Percentiles rank a stretch among this genome's conserved stretches.
phyloP scores from a whole-genome alignment of 2,888 invertebrate genomes.

The Tenodera sinensis region DNA sequence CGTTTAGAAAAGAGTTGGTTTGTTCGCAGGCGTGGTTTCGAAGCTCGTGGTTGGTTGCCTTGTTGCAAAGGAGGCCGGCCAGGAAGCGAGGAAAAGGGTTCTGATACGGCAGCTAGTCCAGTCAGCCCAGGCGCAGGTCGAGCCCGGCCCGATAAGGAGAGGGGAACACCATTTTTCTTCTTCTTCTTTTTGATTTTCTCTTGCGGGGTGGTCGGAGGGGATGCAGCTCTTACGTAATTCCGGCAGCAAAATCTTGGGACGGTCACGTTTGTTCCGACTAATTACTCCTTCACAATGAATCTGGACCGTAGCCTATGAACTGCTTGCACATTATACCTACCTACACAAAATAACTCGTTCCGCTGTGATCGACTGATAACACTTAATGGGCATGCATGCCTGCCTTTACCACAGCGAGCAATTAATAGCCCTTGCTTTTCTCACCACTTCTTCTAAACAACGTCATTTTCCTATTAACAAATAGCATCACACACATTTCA shows the following conservation, averaged over 20 bases:
- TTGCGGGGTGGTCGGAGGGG: neutral
- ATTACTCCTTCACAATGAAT: no score
- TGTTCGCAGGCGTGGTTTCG: constrained; percentile 7
- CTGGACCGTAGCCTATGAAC: no score
- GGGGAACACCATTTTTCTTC: neutral
- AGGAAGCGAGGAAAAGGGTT: neutral
- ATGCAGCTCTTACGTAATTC: neutral
- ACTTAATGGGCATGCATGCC: no score
- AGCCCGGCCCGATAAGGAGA: neutral
- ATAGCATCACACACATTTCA: no score
- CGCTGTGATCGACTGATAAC: no score
- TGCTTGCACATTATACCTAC: no score
- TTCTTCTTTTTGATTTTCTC: neutral
- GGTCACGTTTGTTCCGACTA: no score
- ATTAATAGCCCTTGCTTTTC: no score
- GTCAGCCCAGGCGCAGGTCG: neutral
- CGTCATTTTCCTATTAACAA: no score
- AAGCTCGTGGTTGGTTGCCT: constrained; percentile 5
- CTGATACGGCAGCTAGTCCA: neutral
- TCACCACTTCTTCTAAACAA: no score
- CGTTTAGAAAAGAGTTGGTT: neutral
- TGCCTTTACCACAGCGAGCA: no score
- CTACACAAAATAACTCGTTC: no score
- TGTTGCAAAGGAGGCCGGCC: constrained; percentile 5
- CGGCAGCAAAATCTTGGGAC: neutral